Conservation (phyloP, 2,797 vertebrate genomes). For the Pseudochaenichthys georgianus region DNA sequence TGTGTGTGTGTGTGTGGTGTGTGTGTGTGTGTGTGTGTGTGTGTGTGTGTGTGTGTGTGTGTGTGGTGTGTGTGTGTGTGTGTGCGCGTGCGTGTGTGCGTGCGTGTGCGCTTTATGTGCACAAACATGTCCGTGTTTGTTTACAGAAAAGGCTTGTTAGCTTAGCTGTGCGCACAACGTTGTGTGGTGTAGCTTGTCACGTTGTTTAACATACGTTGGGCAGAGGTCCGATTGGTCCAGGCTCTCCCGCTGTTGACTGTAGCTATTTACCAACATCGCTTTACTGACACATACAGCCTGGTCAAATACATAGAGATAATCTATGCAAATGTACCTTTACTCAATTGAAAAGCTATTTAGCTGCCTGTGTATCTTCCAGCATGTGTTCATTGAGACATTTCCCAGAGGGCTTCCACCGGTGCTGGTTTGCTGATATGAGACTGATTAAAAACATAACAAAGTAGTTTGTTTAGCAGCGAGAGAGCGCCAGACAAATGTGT, state of each 20-base stretch:
- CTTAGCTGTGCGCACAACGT: constrained; percentile 28
- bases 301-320: constrained; percentile 80
- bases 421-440: constrained; percentile 64
- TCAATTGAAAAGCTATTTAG: constrained; percentile 78
- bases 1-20: no score
- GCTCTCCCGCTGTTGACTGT: constrained; percentile 53
- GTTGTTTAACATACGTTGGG: constrained; percentile 37
- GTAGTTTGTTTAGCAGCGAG: constrained; percentile 62
- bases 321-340: constrained; percentile 76
- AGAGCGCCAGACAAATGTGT: constrained; percentile 53
- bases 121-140: constrained; percentile 52
- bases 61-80: no score
- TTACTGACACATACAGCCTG: constrained; percentile 75
- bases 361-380: constrained; percentile 63
- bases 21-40: no score
- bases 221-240: background rate
- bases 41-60: no score
- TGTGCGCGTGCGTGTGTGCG: no score
- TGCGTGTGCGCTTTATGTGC: constrained; percentile 6
- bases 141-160: constrained; percentile 52
- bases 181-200: constrained; percentile 29
- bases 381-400: constrained; percentile 64
- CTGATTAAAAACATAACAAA: constrained; percentile 74
- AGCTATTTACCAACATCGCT: constrained; percentile 62
- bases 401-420: constrained; percentile 59